Base-by-base conservation (phyloP, 2,888 invertebrate genomes). In the Parnassius apollo region DNA sequence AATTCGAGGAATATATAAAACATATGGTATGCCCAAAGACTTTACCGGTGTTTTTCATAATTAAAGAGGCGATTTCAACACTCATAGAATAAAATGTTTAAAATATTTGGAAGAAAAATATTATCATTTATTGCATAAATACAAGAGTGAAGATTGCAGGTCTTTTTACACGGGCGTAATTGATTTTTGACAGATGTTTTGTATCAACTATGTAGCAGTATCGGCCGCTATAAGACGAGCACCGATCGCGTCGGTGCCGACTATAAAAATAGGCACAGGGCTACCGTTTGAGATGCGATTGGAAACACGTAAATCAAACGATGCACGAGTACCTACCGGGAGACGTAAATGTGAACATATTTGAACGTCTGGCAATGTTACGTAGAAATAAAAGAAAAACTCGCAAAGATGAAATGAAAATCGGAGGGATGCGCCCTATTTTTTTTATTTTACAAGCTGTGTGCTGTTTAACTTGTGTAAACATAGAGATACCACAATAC, bases 251-350 rank as follows among this genome's bases (percentile, higher is more conserved):
- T 18, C 61, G 57, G 52, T 51, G 42, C 57, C 57, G 45, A 25
- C 55, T 58, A 53, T 66, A 66, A 63, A 66, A 66, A 63, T 66
- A 66, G 65, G 57, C 59, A 46, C 62, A 48, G 42, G 57, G 53
- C 42, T 49, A 60, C 63, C 57, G 59, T 63, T 58, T 55, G 65
- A 52, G 57, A 52, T 53, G 65, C 63, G 61, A 66, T 66, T 63
- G 65, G 55, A 55, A 63, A 61, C 46, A 51, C 63, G 62, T 66
- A 63, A 66, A 66, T 66, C 65, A 66, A 65, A 48, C 44, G 52
- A 52, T 57, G 57, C 35, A 52, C 49, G 18, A 25, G 25, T 25
- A 25, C 25, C 25, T 25, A 25, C 25, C 25, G 25, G 18, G 49
- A 9, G 49, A 50, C 49, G 49, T 18, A 18, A 1, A 50, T 18